Evolutionary conservation across 1,140 invertebrate species (phyloP).

Genomic region (Anoplolepis gracilipes): DNA sequence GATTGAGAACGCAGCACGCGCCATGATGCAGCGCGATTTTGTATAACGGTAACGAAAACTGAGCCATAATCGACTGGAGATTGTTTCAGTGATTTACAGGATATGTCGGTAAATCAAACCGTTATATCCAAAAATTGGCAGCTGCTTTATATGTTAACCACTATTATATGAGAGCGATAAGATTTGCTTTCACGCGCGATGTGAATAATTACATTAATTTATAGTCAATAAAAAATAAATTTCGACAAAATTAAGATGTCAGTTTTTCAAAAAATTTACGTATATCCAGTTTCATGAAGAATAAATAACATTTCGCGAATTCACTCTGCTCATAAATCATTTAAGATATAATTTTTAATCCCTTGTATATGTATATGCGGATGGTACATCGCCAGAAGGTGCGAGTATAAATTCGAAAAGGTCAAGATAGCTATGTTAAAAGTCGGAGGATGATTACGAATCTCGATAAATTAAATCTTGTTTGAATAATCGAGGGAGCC

Average conservation of each 20-base stretch:
- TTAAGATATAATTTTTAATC: slow-evolving; percentile 22
- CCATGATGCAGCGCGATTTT: slow-evolving; percentile 66
- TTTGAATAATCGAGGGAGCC: slow-evolving; percentile 61
- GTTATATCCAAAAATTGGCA: slow-evolving; percentile 8
- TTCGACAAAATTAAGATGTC: not conserved
- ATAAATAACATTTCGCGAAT: not conserved
- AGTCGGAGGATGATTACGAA: slow-evolving; percentile 32
- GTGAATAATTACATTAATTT: not conserved
- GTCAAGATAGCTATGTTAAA: slow-evolving; percentile 5
- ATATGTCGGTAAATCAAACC: slow-evolving; percentile 49
- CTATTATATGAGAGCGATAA: not conserved
- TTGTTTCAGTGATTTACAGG: slow-evolving; percentile 29
- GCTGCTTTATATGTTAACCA: not conserved
- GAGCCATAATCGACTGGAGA: slow-evolving; percentile 6
- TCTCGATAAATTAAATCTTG: slow-evolving; percentile 68
- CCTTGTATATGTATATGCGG: not conserved
- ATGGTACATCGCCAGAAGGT: slow-evolving; percentile 3
- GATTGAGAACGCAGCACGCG: slow-evolving; percentile 62
- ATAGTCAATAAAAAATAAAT: not conserved
- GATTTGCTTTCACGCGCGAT: not conserved
- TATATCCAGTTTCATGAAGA: not conserved
- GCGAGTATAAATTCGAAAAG: slow-evolving; percentile 34
- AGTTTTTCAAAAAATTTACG: not conserved
- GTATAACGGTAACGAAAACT: slow-evolving; percentile 61
- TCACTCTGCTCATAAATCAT: not conserved